Percentiles rank a stretch among this genome's conserved stretches.
These are phyloP conservation scores for Halichondria panicea DNA, from an alignment of 37 sponge, comb jelly and placozoan species.

Conservation along the genomic window DNA sequence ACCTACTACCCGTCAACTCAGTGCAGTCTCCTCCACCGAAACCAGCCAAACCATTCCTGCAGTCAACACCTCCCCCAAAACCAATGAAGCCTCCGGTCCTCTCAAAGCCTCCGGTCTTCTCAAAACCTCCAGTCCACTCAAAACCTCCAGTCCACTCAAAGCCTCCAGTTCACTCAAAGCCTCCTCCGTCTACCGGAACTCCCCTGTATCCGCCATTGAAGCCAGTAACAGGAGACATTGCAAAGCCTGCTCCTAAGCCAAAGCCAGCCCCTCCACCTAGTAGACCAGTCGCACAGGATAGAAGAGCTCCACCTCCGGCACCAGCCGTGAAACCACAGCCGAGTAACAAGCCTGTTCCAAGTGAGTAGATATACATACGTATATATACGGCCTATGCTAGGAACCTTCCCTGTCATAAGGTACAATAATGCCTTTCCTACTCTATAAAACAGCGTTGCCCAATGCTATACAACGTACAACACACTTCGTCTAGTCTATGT, in stretches of 20 bases:
- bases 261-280: not conserved
- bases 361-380: not conserved
- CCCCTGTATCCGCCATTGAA: not conserved
- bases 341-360: not conserved
- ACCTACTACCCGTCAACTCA: not conserved
- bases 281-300: no score
- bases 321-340: constrained; percentile 1
- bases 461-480: not conserved
- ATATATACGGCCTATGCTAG: not conserved
- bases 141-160: not conserved
- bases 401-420: not conserved
- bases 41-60: not conserved
- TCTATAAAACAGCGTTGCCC: no score
- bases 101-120: no score
- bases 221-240: not conserved
- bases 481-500: not conserved
- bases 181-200: not conserved
- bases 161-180: not conserved
- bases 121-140: constrained; percentile 9
- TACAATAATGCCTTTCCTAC: no score
- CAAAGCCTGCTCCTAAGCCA: not conserved
- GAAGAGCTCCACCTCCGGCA: not conserved
- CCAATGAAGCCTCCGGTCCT: constrained; percentile 3
- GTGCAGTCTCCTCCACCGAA: not conserved
- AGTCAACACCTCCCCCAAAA: not conserved